phyloP scores from a whole-genome alignment of 2,113 vertebrate species.

The Hyaena hyaena region DNA sequence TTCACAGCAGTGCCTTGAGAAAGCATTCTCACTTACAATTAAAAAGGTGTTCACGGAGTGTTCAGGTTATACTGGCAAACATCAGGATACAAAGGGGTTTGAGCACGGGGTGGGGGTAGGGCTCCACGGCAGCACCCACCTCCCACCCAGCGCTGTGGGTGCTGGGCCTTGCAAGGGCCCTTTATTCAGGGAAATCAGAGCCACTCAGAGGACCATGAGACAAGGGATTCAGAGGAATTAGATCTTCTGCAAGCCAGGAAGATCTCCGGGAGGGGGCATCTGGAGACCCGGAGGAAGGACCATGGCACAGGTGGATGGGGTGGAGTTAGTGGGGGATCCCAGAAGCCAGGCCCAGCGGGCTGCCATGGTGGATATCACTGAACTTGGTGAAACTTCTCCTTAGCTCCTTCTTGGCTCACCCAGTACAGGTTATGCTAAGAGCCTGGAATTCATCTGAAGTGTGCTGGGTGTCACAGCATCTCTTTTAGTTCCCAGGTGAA shows the following conservation, averaged over 20 bases:
- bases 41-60: background rate
- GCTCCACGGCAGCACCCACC: background rate
- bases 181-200: background rate
- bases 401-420: background rate
- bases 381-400: background rate
- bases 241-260: background rate
- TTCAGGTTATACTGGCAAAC: background rate
- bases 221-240: background rate
- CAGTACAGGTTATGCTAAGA: accelerated
- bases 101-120: background rate
- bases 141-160: background rate
- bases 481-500: background rate
- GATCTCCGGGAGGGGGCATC: too few species aligned
- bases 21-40: background rate
- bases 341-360: background rate
- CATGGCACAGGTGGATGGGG: background rate
- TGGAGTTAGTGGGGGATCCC: background rate
- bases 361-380: background rate
- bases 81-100: background rate
- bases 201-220: accelerated
- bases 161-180: background rate
- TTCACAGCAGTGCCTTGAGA: background rate
- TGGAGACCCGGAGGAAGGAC: background rate
- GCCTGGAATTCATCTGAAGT: background rate
- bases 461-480: background rate